Base-by-base conservation (phyloP, 1,140 invertebrate genomes). In the Megalonaias nervosa region DNA sequence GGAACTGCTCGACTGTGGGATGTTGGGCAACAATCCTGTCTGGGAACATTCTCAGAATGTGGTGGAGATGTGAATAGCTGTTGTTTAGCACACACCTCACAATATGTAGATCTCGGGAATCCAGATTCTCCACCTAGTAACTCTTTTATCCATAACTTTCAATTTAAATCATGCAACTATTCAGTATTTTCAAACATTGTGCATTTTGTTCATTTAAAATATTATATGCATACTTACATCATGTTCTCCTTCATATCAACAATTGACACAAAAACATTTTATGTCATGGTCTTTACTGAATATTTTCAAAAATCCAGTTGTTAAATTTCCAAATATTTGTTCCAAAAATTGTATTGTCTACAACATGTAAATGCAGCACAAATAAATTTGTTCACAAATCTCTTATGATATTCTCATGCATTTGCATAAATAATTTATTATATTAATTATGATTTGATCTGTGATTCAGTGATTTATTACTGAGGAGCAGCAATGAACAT, bases 1-100 rank as follows among this genome's bases (percentile, higher is more conserved):
- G 94, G 94, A 55, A 92, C 92, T 70, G 93, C 93, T 19, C 93
- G 93, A 83, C 87, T 95, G 26, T 95, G 94, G 94, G 94, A 95
- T 91, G 93, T 94, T 89, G 93, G 94, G 59, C 87, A 93, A 88
- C 91, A 93, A 57, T 87, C 86, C 31, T 94, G 93, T 80, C 83
- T 95, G 21, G 91, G 81, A 81, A 93, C 90, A 70, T 91, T 92
- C 66, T 89, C 85, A 68, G 91, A 90, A 86, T 88, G 82, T 77
- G 90, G 88, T 26, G 91, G 91, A 17, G 82, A 84, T 57, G 91
- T 93, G 16, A 93, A 92, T 81, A 90, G 90, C 62, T 93, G 92
- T 88, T 74, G 81, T 69, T n/a, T 92, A 71, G 86, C 82, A 19
- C 66, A 82, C 5, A 79, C 88, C 56, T 82, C 82, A 16, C 77